Base-by-base conservation (phyloP, 2,888 invertebrate genomes). In the Himalopsyche kuldschensis region DNA sequence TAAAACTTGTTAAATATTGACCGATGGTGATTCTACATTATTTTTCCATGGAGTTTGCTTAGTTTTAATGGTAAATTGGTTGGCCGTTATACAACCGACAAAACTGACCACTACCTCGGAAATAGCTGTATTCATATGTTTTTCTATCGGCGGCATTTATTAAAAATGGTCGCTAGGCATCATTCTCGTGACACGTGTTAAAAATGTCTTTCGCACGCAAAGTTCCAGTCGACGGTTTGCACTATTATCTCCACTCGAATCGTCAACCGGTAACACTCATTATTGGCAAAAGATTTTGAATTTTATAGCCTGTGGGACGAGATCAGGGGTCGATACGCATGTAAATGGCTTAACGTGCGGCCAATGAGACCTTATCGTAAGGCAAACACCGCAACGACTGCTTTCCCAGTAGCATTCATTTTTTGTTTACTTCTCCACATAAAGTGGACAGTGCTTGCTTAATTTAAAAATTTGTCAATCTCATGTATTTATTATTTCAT, bases 321-420 rank as follows among this genome's bases (percentile, higher is more conserved):
- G 69, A 69, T 69, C 69, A 69, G 69, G 69, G 69, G 69, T 69
- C 69, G 69, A 69, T 69, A 69, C 69, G 69, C 69, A 69, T 69
- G 69, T 69, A 69, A 69, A 69, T 69, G 27, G 69, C 69, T 69
- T 69, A 69, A 69, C 69, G 69, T 69, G 69, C 69, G 69, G 69
- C 69, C 69, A 69, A 69, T 69, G 69, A 69, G 27, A 27, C 27
- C 30, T 69, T 69, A 69, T 69, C 69, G 20, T 27, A 69, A 55
- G 55, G 20, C 55, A 55, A 55, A 55, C 55, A 55, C 55, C n/a
- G 55, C 55, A 55, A 55, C 55, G 55, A 55, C 69, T 69, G 11
- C 69, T 69, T 69, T 69, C 69, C 30, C 69, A 69, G 69, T 69
- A 27, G 69, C 69, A 69, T 69, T 69, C 30, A 27, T 20, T 69